phyloP scores from a whole-genome alignment of 2,888 invertebrate species.

The Tethea ocularis region DNA sequence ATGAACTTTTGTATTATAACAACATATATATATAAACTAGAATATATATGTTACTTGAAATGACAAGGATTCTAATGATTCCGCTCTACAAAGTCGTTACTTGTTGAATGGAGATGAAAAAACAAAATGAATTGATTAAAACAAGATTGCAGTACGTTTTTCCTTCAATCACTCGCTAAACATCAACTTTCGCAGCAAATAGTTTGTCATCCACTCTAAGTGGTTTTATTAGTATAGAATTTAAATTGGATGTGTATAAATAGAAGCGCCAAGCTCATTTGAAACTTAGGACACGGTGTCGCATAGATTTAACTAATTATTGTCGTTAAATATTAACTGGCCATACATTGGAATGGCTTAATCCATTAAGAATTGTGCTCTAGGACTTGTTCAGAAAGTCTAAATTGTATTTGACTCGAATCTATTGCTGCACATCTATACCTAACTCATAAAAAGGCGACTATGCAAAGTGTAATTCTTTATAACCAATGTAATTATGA shows the following conservation, averaged over 20 bases:
- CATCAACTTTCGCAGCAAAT: not conserved
- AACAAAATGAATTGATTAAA: not conserved
- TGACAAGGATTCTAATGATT: not conserved
- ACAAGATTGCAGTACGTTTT: not conserved
- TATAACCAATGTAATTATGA: slow-evolving; percentile 10
- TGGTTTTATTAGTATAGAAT: slow-evolving; percentile 6
- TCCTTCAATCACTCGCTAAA: not conserved
- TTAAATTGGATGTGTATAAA: slow-evolving; percentile 9
- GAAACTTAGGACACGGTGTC: not conserved
- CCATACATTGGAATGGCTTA: not conserved
- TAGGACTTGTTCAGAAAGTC: not conserved
- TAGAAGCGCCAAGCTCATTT: slow-evolving; percentile 4
- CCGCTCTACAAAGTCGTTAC: not conserved
- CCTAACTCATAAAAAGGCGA: not conserved
- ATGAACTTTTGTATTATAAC: not conserved
- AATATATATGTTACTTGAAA: no score
- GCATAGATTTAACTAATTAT: not conserved
- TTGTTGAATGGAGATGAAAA: not conserved
- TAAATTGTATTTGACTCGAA: not conserved
- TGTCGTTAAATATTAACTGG: not conserved
- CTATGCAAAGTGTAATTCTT: slow-evolving; percentile 1
- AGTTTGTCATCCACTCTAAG: not conserved
- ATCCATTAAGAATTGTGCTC: not conserved
- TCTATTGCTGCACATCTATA: slow-evolving; percentile 3
- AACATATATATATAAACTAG: not conserved